Evolutionary conservation across 64 coral and sea anemone genomes (phyloP).

Genomic region (Astreopora myriophthalma): DNA sequence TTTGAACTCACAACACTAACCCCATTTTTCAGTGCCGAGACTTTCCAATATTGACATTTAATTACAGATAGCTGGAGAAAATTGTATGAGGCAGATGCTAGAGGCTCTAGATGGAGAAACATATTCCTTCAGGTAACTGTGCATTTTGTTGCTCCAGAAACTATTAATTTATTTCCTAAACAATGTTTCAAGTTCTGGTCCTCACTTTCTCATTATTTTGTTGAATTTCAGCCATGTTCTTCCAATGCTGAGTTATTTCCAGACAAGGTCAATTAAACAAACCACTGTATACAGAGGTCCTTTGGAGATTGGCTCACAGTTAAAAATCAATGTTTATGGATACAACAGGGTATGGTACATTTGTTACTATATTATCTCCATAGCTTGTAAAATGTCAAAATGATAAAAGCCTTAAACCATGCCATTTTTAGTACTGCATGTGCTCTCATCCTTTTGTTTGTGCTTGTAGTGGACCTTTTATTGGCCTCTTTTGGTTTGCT

Average conservation of each 20-base stretch:
- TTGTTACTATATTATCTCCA: too few species aligned
- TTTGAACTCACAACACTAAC: too few species aligned
- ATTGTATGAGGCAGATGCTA: slow-evolving; percentile 82
- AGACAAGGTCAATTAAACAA: slow-evolving; percentile 84
- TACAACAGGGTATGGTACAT: slow-evolving; percentile 74
- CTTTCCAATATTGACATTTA: too few species aligned
- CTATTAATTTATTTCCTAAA: too few species aligned
- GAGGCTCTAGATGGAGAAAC: slow-evolving; percentile 87
- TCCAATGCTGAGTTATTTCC: slow-evolving; percentile 93
- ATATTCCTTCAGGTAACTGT: slow-evolving; percentile 86
- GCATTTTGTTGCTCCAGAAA: not conserved
- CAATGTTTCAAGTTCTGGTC: not conserved
- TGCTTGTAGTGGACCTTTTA: too few species aligned
- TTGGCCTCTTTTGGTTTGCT: too few species aligned
- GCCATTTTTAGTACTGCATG: too few species aligned
- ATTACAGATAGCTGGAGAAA: slow-evolving; percentile 86
- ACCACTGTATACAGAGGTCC: slow-evolving; percentile 90
- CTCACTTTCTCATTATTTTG: too few species aligned
- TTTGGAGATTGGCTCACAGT: slow-evolving; percentile 85
- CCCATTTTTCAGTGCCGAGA: too few species aligned
- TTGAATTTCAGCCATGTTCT: slow-evolving; percentile 78
- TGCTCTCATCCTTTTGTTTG: too few species aligned
- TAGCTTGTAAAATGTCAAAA: not conserved
- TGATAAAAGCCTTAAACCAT: too few species aligned
- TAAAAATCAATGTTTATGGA: slow-evolving; percentile 95